Evolutionary conservation across 2,797 vertebrate species (phyloP).

Genomic region (Heliangelus exortis): DNA sequence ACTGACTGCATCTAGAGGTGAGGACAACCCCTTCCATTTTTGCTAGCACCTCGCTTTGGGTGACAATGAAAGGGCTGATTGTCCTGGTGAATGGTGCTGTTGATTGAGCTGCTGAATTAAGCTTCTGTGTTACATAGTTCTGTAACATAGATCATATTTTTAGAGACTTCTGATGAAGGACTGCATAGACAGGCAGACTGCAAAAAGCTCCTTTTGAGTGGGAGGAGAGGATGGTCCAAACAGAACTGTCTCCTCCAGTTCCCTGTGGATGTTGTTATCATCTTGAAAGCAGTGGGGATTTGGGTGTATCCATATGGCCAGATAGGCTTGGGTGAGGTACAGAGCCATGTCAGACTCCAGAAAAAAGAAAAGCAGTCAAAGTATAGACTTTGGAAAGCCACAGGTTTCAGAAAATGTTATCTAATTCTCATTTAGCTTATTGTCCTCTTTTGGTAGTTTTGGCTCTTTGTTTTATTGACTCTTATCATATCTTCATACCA

Average conservation of each 20-base stretch:
- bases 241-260: background rate
- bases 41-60: background rate
- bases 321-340: background rate
- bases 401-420: background rate
- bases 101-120: background rate
- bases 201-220: background rate
- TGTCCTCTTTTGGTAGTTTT: background rate
- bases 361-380: background rate
- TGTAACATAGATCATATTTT: background rate
- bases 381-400: background rate
- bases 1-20: background rate
- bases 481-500: background rate
- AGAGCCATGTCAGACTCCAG: background rate
- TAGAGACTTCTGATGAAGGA: background rate
- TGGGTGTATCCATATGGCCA: background rate
- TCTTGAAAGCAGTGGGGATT: background rate
- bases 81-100: background rate
- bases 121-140: background rate
- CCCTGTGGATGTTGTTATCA: background rate
- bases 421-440: background rate
- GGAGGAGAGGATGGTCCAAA: background rate
- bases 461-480: background rate
- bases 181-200: background rate
- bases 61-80: background rate
- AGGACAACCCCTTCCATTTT: accelerated